Percentiles rank a stretch among this genome's conserved stretches.
phyloP scores from a whole-genome alignment of 1,140 invertebrate genomes.

The Bombus sylvicola region DNA sequence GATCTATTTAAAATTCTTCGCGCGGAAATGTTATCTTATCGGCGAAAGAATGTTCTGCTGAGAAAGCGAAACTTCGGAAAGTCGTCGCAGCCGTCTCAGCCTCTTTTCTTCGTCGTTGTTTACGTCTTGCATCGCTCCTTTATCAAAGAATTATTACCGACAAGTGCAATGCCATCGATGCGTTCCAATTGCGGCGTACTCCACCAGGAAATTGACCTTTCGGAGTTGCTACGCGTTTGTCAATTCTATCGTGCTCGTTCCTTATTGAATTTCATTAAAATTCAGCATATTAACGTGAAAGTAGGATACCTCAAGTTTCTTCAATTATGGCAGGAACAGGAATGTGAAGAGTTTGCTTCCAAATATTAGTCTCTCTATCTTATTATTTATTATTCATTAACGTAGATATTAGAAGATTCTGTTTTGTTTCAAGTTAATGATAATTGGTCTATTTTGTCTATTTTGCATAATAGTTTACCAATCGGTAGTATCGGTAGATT shows the following conservation, averaged over 20 bases:
- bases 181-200: not conserved
- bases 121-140: conserved; percentile 10
- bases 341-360: too few relatives aligned
- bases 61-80: conserved; percentile 40
- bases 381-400: not conserved
- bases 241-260: not conserved
- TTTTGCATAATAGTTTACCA: not conserved
- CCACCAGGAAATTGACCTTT: not conserved
- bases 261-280: not conserved
- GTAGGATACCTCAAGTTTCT: not conserved
- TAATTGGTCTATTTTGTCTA: not conserved
- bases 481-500: not conserved
- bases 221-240: not conserved
- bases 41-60: conserved; percentile 30
- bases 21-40: conserved; percentile 50
- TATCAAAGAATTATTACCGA: conserved; percentile 40
- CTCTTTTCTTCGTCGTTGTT: conserved; percentile 23
- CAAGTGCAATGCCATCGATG: conserved; percentile 29
- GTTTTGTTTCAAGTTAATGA: not conserved
- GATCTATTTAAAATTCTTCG: conserved; percentile 51
- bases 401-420: not conserved
- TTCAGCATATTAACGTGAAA: not conserved
- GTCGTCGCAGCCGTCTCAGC: conserved; percentile 8
- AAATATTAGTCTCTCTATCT: not conserved
- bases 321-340: too few relatives aligned